Conservation (phyloP, 2,888 invertebrate species). For the Troglohyphantes excavatus region DNA sequence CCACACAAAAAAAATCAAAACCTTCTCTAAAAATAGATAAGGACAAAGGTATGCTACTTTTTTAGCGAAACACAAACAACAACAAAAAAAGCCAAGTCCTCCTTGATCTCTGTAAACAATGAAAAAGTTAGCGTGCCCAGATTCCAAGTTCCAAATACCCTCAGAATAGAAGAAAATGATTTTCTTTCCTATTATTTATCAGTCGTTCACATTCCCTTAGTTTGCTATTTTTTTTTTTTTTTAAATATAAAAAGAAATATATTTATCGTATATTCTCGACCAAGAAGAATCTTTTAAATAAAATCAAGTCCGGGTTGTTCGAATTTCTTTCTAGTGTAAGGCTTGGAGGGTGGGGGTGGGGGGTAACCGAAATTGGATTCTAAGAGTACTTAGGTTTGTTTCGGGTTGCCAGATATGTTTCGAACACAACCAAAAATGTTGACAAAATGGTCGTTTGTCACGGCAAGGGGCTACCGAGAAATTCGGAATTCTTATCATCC, state of each 20-base stretch:
- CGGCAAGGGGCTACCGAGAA: background rate
- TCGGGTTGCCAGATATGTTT: constrained; percentile 27
- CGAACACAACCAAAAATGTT: constrained; percentile 30
- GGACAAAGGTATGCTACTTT: constrained; percentile 5
- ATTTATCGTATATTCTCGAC: constrained; percentile 16
- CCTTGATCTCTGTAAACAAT: constrained; percentile 6
- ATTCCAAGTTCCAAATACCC: constrained; percentile 42
- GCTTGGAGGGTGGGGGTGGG: background rate
- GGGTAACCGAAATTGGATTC: constrained; percentile 26
- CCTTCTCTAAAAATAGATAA: background rate
- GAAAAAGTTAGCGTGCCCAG: constrained; percentile 23
- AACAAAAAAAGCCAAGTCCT: constrained; percentile 16
- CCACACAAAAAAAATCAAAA: too few species aligned
- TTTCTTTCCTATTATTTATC: constrained; percentile 65
- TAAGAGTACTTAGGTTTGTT: constrained; percentile 33
- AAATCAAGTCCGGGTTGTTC: constrained; percentile 33
- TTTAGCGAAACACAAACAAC: background rate
- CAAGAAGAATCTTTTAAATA: constrained; percentile 17
- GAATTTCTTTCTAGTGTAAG: background rate
- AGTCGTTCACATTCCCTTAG: constrained; percentile 53
- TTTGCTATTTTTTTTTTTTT: background rate
- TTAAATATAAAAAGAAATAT: background rate
- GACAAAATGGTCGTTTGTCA: constrained; percentile 51
- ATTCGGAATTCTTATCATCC: constrained; percentile 10
- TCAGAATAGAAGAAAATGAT: constrained; percentile 19